A percentile compares a stretch with the other conserved stretches of the same genome.
phyloP scores from a whole-genome alignment of 2,797 vertebrate genomes.

The Enteromius paludinosus region DNA sequence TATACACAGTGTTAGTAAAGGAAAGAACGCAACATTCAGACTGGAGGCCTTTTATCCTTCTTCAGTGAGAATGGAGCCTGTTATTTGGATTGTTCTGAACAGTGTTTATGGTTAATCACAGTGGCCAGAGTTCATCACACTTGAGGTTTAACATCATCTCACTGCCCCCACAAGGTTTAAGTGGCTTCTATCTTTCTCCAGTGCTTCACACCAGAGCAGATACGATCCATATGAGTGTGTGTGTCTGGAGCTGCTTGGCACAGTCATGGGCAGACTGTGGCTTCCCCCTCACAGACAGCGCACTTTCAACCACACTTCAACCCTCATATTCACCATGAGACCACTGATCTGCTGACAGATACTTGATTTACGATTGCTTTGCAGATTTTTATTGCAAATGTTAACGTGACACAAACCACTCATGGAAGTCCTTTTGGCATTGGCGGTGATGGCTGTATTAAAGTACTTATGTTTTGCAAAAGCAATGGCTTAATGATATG shows the following conservation, averaged over 20 bases:
- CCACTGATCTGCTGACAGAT: slow-evolving; percentile 62
- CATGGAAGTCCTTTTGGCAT: slow-evolving; percentile 57
- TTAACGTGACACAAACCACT: slow-evolving; percentile 65
- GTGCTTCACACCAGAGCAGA: slow-evolving; percentile 50
- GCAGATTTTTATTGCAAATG: slow-evolving; percentile 62
- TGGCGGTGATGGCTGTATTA: slow-evolving; percentile 56
- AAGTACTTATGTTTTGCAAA: slow-evolving; percentile 54
- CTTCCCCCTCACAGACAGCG: slow-evolving; percentile 62
- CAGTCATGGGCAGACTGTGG: slow-evolving; percentile 60
- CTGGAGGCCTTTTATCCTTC: neutral
- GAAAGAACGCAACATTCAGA: neutral
- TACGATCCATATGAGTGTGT: slow-evolving; percentile 48
- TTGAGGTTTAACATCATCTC: slow-evolving; percentile 48
- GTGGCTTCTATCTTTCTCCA: slow-evolving; percentile 38
- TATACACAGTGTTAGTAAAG: neutral
- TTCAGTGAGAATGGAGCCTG: slow-evolving; percentile 27
- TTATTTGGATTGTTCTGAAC: slow-evolving; percentile 40
- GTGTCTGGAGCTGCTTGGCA: slow-evolving; percentile 61
- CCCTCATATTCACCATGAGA: slow-evolving; percentile 56
- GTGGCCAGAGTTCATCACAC: slow-evolving; percentile 38
- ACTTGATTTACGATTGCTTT: slow-evolving; percentile 61
- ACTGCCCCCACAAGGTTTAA: slow-evolving; percentile 45
- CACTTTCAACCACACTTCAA: slow-evolving; percentile 62
- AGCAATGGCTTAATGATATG: slow-evolving; percentile 56
- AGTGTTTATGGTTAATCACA: slow-evolving; percentile 12